Evolutionary conservation across 2,888 invertebrate species (phyloP), one percentile per base, ranked within the genome.

Genomic region (Phytoseiulus persimilis): DNA sequence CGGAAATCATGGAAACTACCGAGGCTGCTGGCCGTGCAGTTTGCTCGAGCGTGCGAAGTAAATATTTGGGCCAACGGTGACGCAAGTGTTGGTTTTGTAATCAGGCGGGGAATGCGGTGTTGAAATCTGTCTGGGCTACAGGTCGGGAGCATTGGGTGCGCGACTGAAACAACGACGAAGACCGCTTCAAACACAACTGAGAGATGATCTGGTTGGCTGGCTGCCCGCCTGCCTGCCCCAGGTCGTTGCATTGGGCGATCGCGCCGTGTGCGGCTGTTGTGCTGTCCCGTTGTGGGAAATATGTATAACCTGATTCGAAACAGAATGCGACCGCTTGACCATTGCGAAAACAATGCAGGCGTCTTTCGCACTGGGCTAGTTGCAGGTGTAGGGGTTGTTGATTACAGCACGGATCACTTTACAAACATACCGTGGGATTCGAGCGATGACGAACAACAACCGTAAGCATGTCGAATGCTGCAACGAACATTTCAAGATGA

Each of bases 201-300:
- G 65, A 28, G 65, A 65, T 65, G 65, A 65, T 65, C 23, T 65
- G 28, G 65, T 65, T 28, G 65, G 65, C 46, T 46, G 14, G 14
- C 65, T 65, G 65, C 14, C 65, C 65, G 5, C 23, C 65, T 65
- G 28, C 23, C 28, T 65, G 18, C 1, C 65, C 18, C 23, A 18
- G 65, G 39, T 39, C 39, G 5, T 23, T 65, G 65, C 14, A 65
- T 65, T 65, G 65, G 65, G 18, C 65, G 5, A 1, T 65, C 28
- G 65, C 65, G 28, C 65, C 18, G 28, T 6, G 5, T 23, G 65
- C 65, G 28, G 14, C 28, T 14, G 65, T 65, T 65, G 65, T 28
- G 65, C 65, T 65, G 65, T 65, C 65, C 65, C 65, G 65, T 65
- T 65, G 65, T 65, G 65, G 65, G 65, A 65, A 65, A 65, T 65